These are phyloP conservation scores for Odontamblyopus lacepedii DNA, from an alignment of 2,797 vertebrate species.

Conservation along the genomic window DNA sequence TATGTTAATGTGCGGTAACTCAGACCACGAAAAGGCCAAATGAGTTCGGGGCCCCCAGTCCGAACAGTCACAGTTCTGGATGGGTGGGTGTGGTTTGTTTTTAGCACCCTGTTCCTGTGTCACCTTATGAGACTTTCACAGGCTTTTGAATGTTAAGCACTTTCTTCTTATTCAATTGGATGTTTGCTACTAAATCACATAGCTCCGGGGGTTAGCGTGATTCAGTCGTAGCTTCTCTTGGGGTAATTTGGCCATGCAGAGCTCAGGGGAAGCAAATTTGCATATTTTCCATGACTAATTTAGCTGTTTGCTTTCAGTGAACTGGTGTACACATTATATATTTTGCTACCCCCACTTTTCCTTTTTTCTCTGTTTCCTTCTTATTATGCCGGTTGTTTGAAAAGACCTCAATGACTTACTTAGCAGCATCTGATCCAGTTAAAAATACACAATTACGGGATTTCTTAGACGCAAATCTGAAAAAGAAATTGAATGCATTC, in stretches of 20 bases:
- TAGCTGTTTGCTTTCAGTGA: constrained; percentile 73
- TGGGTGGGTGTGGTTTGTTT: constrained; percentile 62
- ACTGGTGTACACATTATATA: constrained; percentile 64
- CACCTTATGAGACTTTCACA: constrained; percentile 66
- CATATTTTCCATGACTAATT: constrained; percentile 70
- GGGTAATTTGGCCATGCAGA: constrained; percentile 70
- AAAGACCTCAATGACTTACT: constrained; percentile 53
- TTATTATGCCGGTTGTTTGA: constrained; percentile 55
- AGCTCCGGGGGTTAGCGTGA: constrained; percentile 63
- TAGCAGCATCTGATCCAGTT: constrained; percentile 34
- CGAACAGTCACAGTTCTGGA: constrained; percentile 42
- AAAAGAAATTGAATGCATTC: constrained; percentile 18
- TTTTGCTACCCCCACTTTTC: constrained; percentile 38
- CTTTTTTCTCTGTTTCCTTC: constrained; percentile 52
- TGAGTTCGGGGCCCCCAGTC: constrained; percentile 55
- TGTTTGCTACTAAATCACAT: constrained; percentile 78
- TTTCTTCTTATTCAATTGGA: constrained; percentile 78
- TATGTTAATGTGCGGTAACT: constrained; percentile 77
- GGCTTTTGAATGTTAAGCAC: constrained; percentile 75
- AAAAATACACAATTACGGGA: constrained; percentile 45
- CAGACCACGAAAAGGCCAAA: constrained; percentile 70
- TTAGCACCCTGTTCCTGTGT: constrained; percentile 40
- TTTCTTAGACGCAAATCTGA: constrained; percentile 15
- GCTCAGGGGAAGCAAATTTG: constrained; percentile 73
- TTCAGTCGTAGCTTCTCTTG: constrained; percentile 69